These are phyloP conservation scores for Eulemur albifrons DNA, from an alignment of 2,797 vertebrate genomes.

Conservation along the genomic window DNA sequence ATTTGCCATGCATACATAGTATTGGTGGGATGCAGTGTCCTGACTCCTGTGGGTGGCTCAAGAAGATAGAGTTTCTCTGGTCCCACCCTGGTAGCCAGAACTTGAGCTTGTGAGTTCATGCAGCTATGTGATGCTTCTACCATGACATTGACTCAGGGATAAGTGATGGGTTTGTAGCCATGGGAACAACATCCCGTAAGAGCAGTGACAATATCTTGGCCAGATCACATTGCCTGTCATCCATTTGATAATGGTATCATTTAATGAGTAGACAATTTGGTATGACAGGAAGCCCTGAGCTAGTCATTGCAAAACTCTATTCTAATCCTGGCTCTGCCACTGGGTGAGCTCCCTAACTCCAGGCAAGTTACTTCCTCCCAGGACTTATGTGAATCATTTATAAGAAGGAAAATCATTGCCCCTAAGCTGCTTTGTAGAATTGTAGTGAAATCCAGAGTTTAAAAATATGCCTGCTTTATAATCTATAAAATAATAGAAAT, in stretches of 20 bases:
- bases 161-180: neutral
- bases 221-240: neutral
- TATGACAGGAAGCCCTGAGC: neutral
- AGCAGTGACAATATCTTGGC: neutral
- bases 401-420: neutral
- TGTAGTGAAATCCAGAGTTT: conserved; percentile 27
- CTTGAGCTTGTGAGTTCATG: neutral
- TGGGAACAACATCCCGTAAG: neutral
- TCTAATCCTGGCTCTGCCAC: neutral
- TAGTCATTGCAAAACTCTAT: neutral
- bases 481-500: conserved; percentile 36
- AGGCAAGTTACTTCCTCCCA: neutral
- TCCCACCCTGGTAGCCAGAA: neutral
- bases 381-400: neutral
- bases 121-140: neutral
- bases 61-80: neutral
- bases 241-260: neutral
- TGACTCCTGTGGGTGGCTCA: neutral
- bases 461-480: neutral
- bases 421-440: neutral
- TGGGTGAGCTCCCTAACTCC: neutral
- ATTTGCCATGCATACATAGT: too few relatives aligned
- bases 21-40: neutral
- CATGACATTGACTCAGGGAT: neutral
- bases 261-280: neutral